Evolutionary conservation across 1,140 invertebrate species (phyloP).

Genomic region (Diabrotica undecimpunctata): DNA sequence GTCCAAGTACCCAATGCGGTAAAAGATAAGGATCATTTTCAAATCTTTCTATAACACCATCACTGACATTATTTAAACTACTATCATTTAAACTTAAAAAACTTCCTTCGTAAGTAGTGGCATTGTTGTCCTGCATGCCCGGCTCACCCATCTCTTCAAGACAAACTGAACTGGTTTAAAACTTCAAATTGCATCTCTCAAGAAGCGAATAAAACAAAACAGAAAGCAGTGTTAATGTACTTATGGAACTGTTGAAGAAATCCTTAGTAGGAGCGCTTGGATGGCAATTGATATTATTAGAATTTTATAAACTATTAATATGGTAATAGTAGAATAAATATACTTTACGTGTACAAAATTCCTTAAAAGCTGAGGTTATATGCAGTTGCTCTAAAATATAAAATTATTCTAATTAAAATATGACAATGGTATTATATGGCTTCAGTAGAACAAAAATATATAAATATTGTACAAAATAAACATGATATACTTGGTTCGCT

Average conservation of each 20-base stretch:
- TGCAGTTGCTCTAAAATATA: no score
- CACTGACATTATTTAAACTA: neutral
- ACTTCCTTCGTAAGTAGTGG: neutral
- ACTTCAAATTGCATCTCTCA: neutral
- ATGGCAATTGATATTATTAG: no score
- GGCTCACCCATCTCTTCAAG: neutral
- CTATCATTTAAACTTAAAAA: constrained; percentile 8
- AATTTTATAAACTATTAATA: no score
- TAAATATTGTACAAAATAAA: no score
- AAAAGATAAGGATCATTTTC: neutral
- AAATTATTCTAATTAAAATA: no score
- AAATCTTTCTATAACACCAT: neutral
- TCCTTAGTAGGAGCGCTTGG: neutral
- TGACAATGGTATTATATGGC: no score
- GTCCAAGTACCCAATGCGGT: constrained; percentile 12
- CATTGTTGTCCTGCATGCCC: neutral
- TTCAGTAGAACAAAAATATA: no score
- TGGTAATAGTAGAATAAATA: no score
- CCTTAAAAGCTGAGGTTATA: no score
- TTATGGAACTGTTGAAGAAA: neutral
- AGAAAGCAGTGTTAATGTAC: neutral
- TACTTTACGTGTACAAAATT: no score
- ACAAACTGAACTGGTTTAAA: neutral
- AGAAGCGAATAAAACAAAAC: neutral
- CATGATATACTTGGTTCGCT: no score